A percentile compares a stretch with the other conserved stretches of the same genome.
Conservation (phyloP, 2,797 vertebrate species). For the Aratinga solstitialis region DNA sequence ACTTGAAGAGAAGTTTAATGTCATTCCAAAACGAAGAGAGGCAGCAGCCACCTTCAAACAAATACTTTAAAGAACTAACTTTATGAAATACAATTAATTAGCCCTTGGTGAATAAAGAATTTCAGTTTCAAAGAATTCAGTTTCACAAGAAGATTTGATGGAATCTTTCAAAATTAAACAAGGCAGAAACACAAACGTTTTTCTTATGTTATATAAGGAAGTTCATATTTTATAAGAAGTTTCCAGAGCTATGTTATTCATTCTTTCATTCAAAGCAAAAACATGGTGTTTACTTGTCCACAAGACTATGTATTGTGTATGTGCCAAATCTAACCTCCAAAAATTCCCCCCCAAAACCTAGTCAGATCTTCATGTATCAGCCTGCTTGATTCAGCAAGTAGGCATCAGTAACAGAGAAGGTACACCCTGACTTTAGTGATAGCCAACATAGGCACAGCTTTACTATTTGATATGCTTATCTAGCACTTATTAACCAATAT, state of each 20-base stretch:
- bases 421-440: neutral
- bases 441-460: neutral
- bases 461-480: neutral
- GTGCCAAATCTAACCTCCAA: neutral
- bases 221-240: neutral
- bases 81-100: neutral
- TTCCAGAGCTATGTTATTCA: neutral
- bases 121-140: neutral
- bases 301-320: neutral
- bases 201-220: neutral
- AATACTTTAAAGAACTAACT: neutral
- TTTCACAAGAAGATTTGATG: neutral
- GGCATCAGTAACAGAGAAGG: neutral
- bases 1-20: neutral
- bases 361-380: neutral
- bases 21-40: neutral
- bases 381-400: neutral
- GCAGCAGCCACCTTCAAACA: neutral
- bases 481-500: neutral
- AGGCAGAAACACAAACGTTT: neutral
- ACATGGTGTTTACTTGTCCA: neutral
- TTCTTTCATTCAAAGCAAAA: neutral
- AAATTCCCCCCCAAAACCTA: rapidly evolving
- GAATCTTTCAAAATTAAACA: neutral
- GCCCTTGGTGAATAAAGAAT: neutral